phyloP scores from a whole-genome alignment of 2,113 vertebrate genomes.

The Enhydra lutris region DNA sequence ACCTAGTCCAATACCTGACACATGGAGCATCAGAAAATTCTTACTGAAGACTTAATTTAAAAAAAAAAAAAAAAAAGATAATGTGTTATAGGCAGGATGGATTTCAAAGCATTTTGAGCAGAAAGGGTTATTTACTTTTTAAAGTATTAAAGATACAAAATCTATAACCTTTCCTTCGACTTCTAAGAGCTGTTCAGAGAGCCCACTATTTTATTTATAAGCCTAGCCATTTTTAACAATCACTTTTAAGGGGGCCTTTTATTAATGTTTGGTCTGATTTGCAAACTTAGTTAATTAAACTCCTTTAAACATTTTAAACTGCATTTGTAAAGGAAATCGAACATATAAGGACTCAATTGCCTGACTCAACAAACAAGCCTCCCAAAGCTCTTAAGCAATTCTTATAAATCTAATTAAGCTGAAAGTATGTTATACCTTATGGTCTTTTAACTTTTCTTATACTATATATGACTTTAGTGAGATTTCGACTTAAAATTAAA shows the following conservation, averaged over 20 bases:
- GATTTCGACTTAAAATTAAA: background rate
- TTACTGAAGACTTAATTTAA: background rate
- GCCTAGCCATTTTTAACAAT: slow-evolving; percentile 49
- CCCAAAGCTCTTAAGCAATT: slow-evolving; percentile 51
- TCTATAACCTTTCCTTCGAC: slow-evolving; percentile 8
- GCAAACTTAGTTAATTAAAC: slow-evolving; percentile 73
- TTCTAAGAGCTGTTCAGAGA: slow-evolving; percentile 36
- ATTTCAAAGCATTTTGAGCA: background rate
- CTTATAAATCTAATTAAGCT: slow-evolving; percentile 67
- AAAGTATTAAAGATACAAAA: slow-evolving; percentile 22
- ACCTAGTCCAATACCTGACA: background rate
- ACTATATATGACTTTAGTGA: background rate
- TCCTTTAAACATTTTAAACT: slow-evolving; percentile 69
- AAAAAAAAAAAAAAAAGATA: background rate
- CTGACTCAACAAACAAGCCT: slow-evolving; percentile 65
- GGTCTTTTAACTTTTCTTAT: slow-evolving; percentile 1
- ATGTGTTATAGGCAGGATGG: background rate
- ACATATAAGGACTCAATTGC: slow-evolving; percentile 66
- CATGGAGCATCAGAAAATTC: background rate
- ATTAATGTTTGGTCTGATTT: slow-evolving; percentile 69
- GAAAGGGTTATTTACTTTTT: background rate
- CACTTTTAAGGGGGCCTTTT: slow-evolving; percentile 59
- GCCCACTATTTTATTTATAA: slow-evolving; percentile 53
- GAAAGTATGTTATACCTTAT: slow-evolving; percentile 32
- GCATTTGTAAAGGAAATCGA: slow-evolving; percentile 75